Percentiles rank a stretch among this genome's conserved stretches.
Conservation (phyloP, 2,888 invertebrate genomes). For the Cartodere bifasciata region DNA sequence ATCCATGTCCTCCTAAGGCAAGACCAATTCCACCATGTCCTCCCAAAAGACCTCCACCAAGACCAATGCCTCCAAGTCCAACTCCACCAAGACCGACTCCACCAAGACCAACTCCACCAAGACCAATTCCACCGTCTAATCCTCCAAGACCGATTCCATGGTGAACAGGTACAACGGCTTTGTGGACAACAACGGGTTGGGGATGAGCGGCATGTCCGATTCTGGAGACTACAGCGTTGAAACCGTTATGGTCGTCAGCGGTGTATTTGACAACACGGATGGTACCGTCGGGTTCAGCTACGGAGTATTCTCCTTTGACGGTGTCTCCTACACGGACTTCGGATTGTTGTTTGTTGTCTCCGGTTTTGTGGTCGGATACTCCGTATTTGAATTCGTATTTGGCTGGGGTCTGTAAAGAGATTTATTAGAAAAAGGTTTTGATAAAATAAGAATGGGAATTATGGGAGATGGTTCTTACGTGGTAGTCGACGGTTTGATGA, state of each 20-base stretch:
- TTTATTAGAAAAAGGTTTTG: not conserved
- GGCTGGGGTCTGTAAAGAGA: slow-evolving; percentile 16
- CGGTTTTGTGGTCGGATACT: slow-evolving; percentile 43
- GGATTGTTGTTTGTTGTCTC: slow-evolving; percentile 40
- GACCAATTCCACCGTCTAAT: slow-evolving; percentile 9
- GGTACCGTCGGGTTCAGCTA: slow-evolving; percentile 48
- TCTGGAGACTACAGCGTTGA: slow-evolving; percentile 36
- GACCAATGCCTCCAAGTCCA: slow-evolving; percentile 10
- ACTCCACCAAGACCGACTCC: too few species aligned
- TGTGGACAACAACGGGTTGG: slow-evolving; percentile 3
- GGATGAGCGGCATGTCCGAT: slow-evolving; percentile 18
- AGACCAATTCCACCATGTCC: not conserved
- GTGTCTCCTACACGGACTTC: slow-evolving; percentile 42
- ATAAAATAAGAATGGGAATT: not conserved
- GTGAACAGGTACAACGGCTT: too few species aligned
- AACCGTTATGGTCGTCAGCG: slow-evolving; percentile 44
- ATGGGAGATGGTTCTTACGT: not conserved
- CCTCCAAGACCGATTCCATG: slow-evolving; percentile 8
- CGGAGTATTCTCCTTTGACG: slow-evolving; percentile 47
- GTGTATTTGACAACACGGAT: slow-evolving; percentile 49
- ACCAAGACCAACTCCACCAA: slow-evolving; percentile 13
- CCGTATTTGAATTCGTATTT: slow-evolving; percentile 38
- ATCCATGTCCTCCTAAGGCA: slow-evolving; percentile 1
- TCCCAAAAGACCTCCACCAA: slow-evolving; percentile 10
- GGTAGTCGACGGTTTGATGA: not conserved